A percentile compares a stretch with the other conserved stretches of the same genome.
Conservation (phyloP, 2,888 invertebrate genomes). For the Apodemia zela region DNA sequence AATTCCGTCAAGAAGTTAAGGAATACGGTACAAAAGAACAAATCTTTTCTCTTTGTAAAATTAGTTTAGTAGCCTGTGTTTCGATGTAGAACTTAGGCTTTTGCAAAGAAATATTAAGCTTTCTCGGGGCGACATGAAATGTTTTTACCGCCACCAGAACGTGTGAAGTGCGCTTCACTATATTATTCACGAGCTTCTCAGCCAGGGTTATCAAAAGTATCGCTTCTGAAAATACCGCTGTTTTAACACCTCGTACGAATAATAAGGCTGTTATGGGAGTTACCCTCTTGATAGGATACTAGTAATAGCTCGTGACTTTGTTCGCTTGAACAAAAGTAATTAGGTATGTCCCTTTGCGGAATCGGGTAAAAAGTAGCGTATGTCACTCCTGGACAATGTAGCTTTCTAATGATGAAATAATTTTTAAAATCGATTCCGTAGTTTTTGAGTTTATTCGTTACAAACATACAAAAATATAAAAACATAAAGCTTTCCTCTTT, state of each 20-base stretch:
- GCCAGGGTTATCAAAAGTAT: slow-evolving; percentile 23
- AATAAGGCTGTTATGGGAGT: slow-evolving; percentile 8
- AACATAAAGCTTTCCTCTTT: too few species aligned
- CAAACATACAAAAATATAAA: too few species aligned
- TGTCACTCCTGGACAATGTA: too few species aligned
- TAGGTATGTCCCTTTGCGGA: too few species aligned
- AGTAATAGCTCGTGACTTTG: too few species aligned
- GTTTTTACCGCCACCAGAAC: slow-evolving; percentile 52
- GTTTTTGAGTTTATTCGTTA: too few species aligned
- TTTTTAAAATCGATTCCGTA: too few species aligned
- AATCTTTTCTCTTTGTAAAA: not conserved
- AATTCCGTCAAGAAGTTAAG: too few species aligned
- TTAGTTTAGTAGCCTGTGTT: not conserved
- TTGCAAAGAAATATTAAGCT: slow-evolving; percentile 44
- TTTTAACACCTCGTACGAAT: slow-evolving; percentile 15
- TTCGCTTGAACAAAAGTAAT: too few species aligned
- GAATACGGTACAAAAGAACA: not conserved
- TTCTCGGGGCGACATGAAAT: slow-evolving; percentile 44
- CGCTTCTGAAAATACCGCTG: not conserved
- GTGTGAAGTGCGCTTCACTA: slow-evolving; percentile 55
- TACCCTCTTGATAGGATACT: too few species aligned
- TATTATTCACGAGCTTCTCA: slow-evolving; percentile 57
- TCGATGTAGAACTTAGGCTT: slow-evolving; percentile 28
- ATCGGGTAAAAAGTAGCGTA: too few species aligned
- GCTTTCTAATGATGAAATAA: too few species aligned